phyloP scores from a whole-genome alignment of 2,888 invertebrate species.

The Melanostoma mellinum region DNA sequence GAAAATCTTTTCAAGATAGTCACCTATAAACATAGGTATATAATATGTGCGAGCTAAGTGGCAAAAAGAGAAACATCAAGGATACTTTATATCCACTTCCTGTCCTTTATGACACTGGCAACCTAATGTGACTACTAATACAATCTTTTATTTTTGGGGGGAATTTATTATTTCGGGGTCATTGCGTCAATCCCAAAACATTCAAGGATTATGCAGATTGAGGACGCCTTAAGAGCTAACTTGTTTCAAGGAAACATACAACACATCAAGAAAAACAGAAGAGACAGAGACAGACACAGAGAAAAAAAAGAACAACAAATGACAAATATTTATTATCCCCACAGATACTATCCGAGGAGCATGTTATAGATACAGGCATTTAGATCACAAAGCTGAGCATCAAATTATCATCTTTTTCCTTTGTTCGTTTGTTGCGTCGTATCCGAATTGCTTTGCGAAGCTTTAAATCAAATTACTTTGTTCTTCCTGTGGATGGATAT shows the following conservation, averaged over 20 bases:
- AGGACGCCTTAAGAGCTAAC: constrained; percentile 48
- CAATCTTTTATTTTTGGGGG: constrained; percentile 21
- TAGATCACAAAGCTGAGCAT: constrained; percentile 55
- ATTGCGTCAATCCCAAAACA: constrained; percentile 48
- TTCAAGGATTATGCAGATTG: constrained; percentile 61
- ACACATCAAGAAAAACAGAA: not conserved
- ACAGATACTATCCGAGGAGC: constrained; percentile 23
- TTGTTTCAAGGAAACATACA: constrained; percentile 3
- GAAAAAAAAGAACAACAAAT: constrained; percentile 34
- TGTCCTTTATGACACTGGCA: constrained; percentile 35
- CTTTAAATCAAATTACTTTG: constrained; percentile 69
- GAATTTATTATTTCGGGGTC: constrained; percentile 63
- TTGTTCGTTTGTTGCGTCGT: constrained; percentile 40
- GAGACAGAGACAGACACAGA: constrained; percentile 27
- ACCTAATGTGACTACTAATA: constrained; percentile 41
- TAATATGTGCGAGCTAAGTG: not conserved
- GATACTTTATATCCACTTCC: constrained; percentile 29
- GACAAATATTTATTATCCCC: constrained; percentile 53
- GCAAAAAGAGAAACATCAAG: constrained; percentile 24
- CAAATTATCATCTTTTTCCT: constrained; percentile 54
- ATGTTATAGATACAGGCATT: constrained; percentile 31
- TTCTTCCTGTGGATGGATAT: constrained; percentile 1
- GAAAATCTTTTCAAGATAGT: not conserved
- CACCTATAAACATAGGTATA: not conserved
- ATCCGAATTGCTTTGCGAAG: constrained; percentile 50